phyloP scores from a whole-genome alignment of 35 echinoderm and acorn worm genomes.

The Acanthaster planci region DNA sequence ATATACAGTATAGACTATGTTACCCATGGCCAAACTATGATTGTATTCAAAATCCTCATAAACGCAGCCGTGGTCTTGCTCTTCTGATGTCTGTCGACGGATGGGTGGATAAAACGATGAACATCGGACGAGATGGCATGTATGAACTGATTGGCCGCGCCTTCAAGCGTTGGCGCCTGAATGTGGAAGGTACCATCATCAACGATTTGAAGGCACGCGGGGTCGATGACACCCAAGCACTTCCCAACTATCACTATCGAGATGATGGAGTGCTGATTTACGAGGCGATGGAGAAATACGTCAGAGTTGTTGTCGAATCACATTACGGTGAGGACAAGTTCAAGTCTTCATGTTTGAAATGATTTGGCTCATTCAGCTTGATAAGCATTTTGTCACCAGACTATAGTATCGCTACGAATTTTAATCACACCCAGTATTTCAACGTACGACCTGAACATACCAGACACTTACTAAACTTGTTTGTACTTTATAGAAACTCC shows the following conservation, averaged over 20 bases:
- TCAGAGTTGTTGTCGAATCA: background rate
- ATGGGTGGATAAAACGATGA: slow-evolving; percentile 64
- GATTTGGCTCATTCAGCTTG: too few species aligned
- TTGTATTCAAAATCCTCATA: too few species aligned
- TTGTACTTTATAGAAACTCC: slow-evolving; percentile 6
- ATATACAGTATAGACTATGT: background rate
- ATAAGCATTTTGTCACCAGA: too few species aligned
- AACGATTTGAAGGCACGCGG: slow-evolving; percentile 61
- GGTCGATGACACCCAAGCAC: slow-evolving; percentile 28
- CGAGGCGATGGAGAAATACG: slow-evolving; percentile 46
- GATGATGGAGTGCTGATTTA: slow-evolving; percentile 46
- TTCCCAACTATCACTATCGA: slow-evolving; percentile 59
- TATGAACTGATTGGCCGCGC: background rate
- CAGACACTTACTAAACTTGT: too few species aligned
- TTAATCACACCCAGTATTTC: too few species aligned
- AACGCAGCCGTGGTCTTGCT: slow-evolving; percentile 2
- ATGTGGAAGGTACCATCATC: slow-evolving; percentile 71
- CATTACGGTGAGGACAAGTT: slow-evolving; percentile 49
- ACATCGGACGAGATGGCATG: slow-evolving; percentile 48
- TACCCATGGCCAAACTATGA: too few species aligned
- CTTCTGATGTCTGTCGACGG: slow-evolving; percentile 52
- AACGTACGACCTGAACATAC: too few species aligned
- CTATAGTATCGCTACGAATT: too few species aligned
- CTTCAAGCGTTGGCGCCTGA: slow-evolving; percentile 52
- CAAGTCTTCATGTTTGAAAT: too few species aligned